Percentiles rank a stretch among this genome's conserved stretches.
Conservation (phyloP, 2,113 vertebrate genomes). For the Maccullochella peelii region DNA sequence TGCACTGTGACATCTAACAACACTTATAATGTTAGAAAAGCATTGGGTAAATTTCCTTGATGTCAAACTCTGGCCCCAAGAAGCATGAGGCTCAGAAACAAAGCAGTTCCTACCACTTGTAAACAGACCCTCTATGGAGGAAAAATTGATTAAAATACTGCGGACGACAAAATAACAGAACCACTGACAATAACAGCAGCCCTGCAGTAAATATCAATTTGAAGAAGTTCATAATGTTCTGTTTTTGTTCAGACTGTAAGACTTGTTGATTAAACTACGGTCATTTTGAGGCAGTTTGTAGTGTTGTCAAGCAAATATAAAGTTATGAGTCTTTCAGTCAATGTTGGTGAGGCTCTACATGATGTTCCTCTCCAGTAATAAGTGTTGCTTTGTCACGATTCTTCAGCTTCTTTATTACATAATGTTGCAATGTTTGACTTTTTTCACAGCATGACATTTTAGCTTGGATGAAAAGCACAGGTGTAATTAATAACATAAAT, state of each 20-base stretch:
- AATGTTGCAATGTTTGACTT: no score
- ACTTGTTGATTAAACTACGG: constrained; percentile 37
- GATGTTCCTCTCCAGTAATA: neutral
- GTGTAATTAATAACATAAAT: constrained; percentile 11
- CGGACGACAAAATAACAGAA: constrained; percentile 29
- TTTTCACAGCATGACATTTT: neutral
- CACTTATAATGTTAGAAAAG: neutral
- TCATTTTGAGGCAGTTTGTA: constrained; percentile 36
- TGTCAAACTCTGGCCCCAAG: constrained; percentile 1
- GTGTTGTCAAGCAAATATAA: constrained; percentile 33
- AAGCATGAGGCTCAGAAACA: neutral
- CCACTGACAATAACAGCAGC: constrained; percentile 15
- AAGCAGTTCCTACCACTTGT: constrained; percentile 10
- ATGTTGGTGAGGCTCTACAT: constrained; percentile 9
- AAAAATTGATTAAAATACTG: constrained; percentile 34
- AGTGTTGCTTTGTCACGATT: neutral
- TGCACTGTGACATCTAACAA: neutral
- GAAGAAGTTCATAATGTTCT: constrained; percentile 39
- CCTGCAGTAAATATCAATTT: constrained; percentile 54
- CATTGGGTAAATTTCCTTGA: neutral
- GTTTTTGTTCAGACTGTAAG: constrained; percentile 34
- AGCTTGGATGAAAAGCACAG: neutral
- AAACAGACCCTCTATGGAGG: constrained; percentile 14
- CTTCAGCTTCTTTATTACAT: neutral
- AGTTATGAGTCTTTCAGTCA: constrained; percentile 45